Percentiles rank a stretch among this genome's conserved stretches.
Evolutionary conservation across 2,888 invertebrate genomes (phyloP).

Genomic region (Trichogramma dendrolimi): DNA sequence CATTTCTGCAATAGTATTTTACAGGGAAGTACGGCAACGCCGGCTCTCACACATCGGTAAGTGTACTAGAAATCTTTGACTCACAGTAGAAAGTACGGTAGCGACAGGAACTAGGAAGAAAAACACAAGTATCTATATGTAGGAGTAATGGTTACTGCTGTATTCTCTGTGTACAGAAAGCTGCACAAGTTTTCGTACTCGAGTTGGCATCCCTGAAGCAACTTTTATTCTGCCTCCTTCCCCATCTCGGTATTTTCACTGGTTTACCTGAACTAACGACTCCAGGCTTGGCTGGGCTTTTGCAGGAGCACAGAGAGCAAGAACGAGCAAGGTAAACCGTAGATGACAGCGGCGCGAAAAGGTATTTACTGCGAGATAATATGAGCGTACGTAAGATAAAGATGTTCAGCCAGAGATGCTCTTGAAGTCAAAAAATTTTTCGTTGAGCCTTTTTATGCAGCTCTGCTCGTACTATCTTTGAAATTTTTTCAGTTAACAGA

Average conservation of each 20-base stretch:
- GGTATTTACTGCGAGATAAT: slow-evolving; percentile 2
- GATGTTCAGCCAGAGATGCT: background rate
- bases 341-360: background rate
- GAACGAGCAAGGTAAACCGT: background rate
- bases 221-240: slow-evolving; percentile 38
- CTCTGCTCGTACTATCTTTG: too few relatives aligned
- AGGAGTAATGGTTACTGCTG: too few relatives aligned
- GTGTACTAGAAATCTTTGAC: background rate
- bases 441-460: too few relatives aligned
- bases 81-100: background rate
- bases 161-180: slow-evolving; percentile 32
- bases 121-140: slow-evolving; percentile 29
- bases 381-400: background rate
- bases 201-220: slow-evolving; percentile 27
- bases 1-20: too few relatives aligned
- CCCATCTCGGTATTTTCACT: background rate
- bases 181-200: slow-evolving; percentile 22
- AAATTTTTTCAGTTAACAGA: too few relatives aligned
- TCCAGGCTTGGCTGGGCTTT: background rate
- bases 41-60: background rate
- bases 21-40: too few relatives aligned
- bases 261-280: slow-evolving; percentile 6
- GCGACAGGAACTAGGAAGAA: slow-evolving; percentile 29
- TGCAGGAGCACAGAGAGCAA: background rate
- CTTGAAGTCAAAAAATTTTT: too few relatives aligned